Percentiles rank a stretch among this genome's conserved stretches.
Conservation (phyloP, 2,888 invertebrate species). For the Leptarthrus brevirostris region DNA sequence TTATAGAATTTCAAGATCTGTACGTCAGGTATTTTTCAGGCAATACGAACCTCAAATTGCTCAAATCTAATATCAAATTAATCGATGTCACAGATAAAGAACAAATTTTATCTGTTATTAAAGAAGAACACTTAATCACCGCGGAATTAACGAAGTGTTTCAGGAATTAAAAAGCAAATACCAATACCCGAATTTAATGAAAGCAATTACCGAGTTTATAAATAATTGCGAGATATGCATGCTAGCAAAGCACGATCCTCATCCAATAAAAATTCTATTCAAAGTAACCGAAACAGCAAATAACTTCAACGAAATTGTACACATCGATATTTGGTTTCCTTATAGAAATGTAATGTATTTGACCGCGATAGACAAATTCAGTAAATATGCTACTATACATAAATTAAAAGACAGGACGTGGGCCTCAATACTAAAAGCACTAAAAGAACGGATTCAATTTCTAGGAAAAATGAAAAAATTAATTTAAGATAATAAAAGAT, state of each 20-base stretch:
- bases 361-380: constrained; percentile 44
- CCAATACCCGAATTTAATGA: constrained; percentile 52
- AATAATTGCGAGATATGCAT: too few species aligned
- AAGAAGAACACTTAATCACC: constrained; percentile 52
- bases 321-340: constrained; percentile 49
- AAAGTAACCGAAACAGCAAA: constrained; percentile 53
- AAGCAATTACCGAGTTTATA: constrained; percentile 53
- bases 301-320: constrained; percentile 55
- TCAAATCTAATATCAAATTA: constrained; percentile 39
- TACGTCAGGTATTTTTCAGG: constrained; percentile 47
- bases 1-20: constrained; percentile 46
- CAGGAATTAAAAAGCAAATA: constrained; percentile 23
- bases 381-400: constrained; percentile 39
- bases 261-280: constrained; percentile 53
- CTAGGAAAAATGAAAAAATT: constrained; percentile 49
- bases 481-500: constrained; percentile 35
- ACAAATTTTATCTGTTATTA: constrained; percentile 37
- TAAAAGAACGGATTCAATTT: constrained; percentile 39
- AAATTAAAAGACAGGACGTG: constrained; percentile 31
- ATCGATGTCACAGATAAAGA: constrained; percentile 53
- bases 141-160: constrained; percentile 28
- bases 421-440: constrained; percentile 30
- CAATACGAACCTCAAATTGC: constrained; percentile 34
- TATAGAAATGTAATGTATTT: constrained; percentile 29
- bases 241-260: constrained; percentile 55